Base-by-base conservation (phyloP, 2,113 vertebrate genomes). In the Hypocryptadius cinnamomeus region DNA sequence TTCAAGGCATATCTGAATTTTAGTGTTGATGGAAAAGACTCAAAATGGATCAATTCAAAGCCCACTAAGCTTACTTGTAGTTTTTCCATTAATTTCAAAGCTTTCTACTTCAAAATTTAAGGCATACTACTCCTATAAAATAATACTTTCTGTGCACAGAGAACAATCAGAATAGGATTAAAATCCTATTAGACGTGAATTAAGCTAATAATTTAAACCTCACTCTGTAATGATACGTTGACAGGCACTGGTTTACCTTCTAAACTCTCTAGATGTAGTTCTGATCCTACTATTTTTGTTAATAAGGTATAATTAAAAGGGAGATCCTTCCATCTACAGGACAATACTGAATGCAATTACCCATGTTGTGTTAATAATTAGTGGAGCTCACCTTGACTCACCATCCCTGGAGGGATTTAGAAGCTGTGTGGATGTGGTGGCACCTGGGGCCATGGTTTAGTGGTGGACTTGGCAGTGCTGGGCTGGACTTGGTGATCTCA, bases 151-250 rank as follows among this genome's bases (percentile, higher is more conserved):
- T 94, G 37, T 78, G 71, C 56, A 64, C 33, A 87, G 39, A 89
- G 71, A 94, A 87, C 79, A 87, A 85, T 85, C 85, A 92, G 72
- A 91, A 86, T 22, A 81, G 93, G 91, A 94, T 94, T 92, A 94
- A 94, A 95, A 94, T 74, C 82, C 69, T 74, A 90, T 88, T 87
- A 88, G 47, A 68, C 15, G 8, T 50, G 68, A 91, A 82, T 63
- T 83, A 78, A 78, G 50, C 31, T 53, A 85, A 85, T 64, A 83
- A 92, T 68, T 90, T 64, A 88, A 82, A 76, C 61, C 65, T 71
- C 24, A 10, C 17, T 86, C 28, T 51, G 23, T 37, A 84, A 79
- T 30, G 47, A 78, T 78, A 78, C 8, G 5, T 17, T 83, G 60
- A 44, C n/a, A 85, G 69, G n/a, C 60, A 63, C 64, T 15, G 10